Evolutionary conservation across 2,888 invertebrate genomes (phyloP).

Genomic region (Tethea ocularis): DNA sequence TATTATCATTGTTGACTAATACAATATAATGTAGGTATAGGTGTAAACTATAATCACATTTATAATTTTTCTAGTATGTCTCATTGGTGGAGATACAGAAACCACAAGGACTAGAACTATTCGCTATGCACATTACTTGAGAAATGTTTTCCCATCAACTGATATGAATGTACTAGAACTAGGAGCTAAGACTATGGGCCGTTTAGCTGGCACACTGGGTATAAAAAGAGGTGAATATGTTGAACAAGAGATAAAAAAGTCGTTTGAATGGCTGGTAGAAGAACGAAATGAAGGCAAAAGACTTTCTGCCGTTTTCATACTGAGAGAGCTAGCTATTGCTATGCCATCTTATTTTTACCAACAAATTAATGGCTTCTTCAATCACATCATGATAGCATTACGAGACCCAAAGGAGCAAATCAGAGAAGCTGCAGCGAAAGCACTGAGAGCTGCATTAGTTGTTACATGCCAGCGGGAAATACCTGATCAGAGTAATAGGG

Average conservation of each 20-base stretch:
- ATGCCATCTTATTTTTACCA: conserved; percentile 99
- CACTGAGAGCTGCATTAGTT: conserved; percentile 95
- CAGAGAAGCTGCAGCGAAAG: conserved; percentile 95
- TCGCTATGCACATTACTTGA: conserved; percentile 95
- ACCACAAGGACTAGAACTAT: conserved; percentile 94
- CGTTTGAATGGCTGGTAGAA: conserved; percentile 96
- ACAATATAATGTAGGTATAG: not conserved
- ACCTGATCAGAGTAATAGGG: conserved; percentile 93
- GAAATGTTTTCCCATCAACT: conserved; percentile 94
- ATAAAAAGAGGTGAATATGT: conserved; percentile 97
- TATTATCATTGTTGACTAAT: not conserved
- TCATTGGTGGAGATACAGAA: conserved; percentile 96
- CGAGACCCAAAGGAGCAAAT: conserved; percentile 95
- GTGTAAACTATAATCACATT: not conserved
- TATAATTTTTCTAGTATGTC: conserved; percentile 87
- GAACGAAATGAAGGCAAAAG: conserved; percentile 96
- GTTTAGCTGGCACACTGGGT: conserved; percentile 93
- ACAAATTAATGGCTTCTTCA: conserved; percentile 95
- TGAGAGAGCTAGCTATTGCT: conserved; percentile 96
- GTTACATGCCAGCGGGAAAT: conserved; percentile 97
- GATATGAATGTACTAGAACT: conserved; percentile 96
- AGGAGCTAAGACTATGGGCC: conserved; percentile 97
- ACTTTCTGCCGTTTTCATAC: conserved; percentile 95
- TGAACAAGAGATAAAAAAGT: conserved; percentile 96
- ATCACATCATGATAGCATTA: conserved; percentile 94